Base-by-base conservation (phyloP, 2,888 invertebrate genomes). In the Drosophila niveifrons region DNA sequence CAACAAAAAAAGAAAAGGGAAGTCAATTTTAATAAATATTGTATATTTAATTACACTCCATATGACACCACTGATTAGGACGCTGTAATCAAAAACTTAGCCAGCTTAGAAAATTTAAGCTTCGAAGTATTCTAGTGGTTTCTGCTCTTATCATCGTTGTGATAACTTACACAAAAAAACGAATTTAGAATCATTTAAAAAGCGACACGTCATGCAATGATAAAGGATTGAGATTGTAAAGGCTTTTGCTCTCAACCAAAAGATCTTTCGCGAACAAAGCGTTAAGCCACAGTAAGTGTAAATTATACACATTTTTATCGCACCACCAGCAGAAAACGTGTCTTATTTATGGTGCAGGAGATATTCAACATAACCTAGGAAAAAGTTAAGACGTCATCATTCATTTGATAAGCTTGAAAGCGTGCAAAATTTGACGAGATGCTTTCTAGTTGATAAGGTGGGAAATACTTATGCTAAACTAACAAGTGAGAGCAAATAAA, bases 391-490 rank as follows among this genome's bases (percentile, higher is more conserved):
- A 61, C 47, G 56, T 69, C 62, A 52, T 47, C 17, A 47, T 28
- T 6, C 17, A 13, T 18, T 31, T 18, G 47, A 68, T 56, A 47
- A 69, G 23, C 8, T 11, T 2, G 2, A 36, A 56, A 47, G 23
- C 52, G 52, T 57, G 52, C 39, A 53, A 48, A 43, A 36, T 23
- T 34, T 18, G 23, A 39, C 3, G 28, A n/a, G 2, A 17, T 29
- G n/a, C 23, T n/a, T 15, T 2, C 7, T 36, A 4, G 50, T n/a
- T 58, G 55, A 71, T 52, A 71, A 47, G 52, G 44, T 71, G 65
- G 59, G 63, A 68, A 61, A 44, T 62, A n/a, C 50, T 52, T 53
- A 64, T 13, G 47, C 48, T 34, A 46, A 55, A n/a, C 13, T 9
- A 43, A 50, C 23, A 43, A 59, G 28, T 39, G 39, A 18, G 47